These are phyloP conservation scores for Macrosiphum euphorbiae DNA, from an alignment of 2,888 invertebrate species.

Conservation along the genomic window DNA sequence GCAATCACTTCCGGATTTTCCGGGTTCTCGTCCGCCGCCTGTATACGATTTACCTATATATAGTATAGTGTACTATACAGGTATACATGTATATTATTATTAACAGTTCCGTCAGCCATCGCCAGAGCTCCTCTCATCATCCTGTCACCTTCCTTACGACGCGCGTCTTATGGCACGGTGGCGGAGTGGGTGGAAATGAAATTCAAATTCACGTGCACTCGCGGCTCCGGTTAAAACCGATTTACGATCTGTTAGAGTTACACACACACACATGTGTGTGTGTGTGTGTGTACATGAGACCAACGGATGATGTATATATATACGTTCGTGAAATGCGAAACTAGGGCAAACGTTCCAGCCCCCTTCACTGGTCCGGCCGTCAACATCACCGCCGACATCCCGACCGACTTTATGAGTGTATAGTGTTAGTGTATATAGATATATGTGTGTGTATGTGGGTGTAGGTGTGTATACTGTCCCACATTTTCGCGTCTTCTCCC, in stretches of 20 bases:
- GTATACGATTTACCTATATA: neutral
- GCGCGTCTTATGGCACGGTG: neutral
- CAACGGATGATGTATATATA: neutral
- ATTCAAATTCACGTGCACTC: neutral
- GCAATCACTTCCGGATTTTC: slow-evolving; percentile 53
- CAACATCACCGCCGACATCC: neutral
- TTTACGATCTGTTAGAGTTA: neutral
- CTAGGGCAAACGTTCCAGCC: neutral
- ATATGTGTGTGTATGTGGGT: neutral
- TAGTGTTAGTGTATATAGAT: no score
- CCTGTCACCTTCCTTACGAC: neutral
- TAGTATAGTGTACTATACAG: neutral
- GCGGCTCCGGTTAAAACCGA: neutral
- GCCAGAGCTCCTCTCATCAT: neutral
- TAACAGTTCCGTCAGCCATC: neutral
- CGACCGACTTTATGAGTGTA: neutral
- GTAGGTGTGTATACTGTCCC: no score
- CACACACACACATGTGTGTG: neutral
- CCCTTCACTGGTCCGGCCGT: neutral
- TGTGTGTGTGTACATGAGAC: neutral
- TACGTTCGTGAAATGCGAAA: neutral
- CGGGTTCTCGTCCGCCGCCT: neutral
- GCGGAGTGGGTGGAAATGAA: neutral
- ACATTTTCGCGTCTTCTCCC: neutral
- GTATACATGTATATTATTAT: neutral